Evolutionary conservation across 2,888 invertebrate genomes (phyloP).

Genomic region (Agrochola lychnidis): DNA sequence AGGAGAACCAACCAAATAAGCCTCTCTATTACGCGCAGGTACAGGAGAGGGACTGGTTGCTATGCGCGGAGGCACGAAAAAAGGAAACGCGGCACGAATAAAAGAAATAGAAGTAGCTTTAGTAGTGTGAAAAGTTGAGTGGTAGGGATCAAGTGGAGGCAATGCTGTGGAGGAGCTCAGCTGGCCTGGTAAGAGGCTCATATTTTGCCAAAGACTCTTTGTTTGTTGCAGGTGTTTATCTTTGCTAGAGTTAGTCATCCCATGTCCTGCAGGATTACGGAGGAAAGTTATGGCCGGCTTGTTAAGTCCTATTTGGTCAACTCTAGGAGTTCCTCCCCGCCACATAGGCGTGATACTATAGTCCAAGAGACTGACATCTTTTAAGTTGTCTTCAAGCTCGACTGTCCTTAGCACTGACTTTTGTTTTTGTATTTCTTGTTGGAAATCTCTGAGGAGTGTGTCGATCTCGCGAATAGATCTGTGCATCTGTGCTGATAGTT

Average conservation of each 20-base stretch:
- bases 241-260: no score
- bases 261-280: background rate
- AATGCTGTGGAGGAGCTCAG: background rate
- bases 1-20: no score
- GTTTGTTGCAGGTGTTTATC: background rate
- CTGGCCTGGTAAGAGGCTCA: background rate
- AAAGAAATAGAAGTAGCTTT: background rate
- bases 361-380: background rate
- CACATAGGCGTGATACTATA: background rate
- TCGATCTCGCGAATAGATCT: slow-evolving; percentile 23
- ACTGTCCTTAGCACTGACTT: background rate
- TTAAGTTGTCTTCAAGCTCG: background rate
- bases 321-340: background rate
- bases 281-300: rapidly evolving
- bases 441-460: slow-evolving; percentile 4
- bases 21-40: background rate
- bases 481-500: slow-evolving; percentile 4
- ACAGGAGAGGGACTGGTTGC: no score
- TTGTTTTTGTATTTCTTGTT: slow-evolving; percentile 17
- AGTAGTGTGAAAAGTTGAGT: no score
- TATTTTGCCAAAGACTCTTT: background rate
- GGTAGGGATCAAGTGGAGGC: background rate
- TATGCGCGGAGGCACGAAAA: background rate
- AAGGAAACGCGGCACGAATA: background rate
- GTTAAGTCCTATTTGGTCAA: background rate